Percentiles rank a stretch among this genome's conserved stretches.
phyloP scores from a whole-genome alignment of 2,888 invertebrate species.

The Opisthograptis luteolata region DNA sequence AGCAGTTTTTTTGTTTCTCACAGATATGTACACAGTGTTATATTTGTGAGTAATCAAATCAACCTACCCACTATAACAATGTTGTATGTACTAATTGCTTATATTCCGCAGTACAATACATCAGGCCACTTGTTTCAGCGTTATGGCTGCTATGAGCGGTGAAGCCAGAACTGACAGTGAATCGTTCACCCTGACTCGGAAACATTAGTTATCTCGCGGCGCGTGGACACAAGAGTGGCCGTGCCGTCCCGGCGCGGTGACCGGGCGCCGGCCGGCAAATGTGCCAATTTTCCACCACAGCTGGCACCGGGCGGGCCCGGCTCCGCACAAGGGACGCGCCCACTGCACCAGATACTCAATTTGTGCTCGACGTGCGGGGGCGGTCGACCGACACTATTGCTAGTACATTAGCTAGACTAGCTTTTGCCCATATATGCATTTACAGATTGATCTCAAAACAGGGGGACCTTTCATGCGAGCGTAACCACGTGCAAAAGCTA shows the following conservation, averaged over 20 bases:
- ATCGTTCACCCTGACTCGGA: slow-evolving; percentile 8
- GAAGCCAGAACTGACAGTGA: not conserved
- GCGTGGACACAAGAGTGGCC: slow-evolving; percentile 23
- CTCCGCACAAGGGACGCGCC: not conserved
- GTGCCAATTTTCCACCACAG: slow-evolving; percentile 20
- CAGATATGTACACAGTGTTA: too few relatives aligned
- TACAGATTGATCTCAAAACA: too few relatives aligned
- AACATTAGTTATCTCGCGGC: slow-evolving; percentile 17
- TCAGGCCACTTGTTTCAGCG: too few relatives aligned
- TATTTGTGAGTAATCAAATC: too few relatives aligned
- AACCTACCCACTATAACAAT: too few relatives aligned
- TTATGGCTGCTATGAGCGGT: not conserved
- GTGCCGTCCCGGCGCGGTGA: not conserved
- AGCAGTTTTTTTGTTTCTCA: too few relatives aligned
- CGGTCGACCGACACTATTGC: not conserved
- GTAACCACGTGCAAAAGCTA: too few relatives aligned
- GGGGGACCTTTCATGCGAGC: too few relatives aligned
- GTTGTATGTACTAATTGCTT: too few relatives aligned
- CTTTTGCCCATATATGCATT: too few relatives aligned
- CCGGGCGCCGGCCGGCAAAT: slow-evolving; percentile 2
- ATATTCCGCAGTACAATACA: too few relatives aligned
- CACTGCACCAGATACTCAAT: slow-evolving; percentile 1
- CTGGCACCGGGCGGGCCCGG: slow-evolving; percentile 1
- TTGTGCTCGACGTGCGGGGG: not conserved
- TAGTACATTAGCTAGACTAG: too few relatives aligned